A percentile compares a stretch with the other conserved stretches of the same genome.
These are phyloP conservation scores for Nothura maculosa DNA, from an alignment of 2,797 vertebrate genomes.

Conservation along the genomic window DNA sequence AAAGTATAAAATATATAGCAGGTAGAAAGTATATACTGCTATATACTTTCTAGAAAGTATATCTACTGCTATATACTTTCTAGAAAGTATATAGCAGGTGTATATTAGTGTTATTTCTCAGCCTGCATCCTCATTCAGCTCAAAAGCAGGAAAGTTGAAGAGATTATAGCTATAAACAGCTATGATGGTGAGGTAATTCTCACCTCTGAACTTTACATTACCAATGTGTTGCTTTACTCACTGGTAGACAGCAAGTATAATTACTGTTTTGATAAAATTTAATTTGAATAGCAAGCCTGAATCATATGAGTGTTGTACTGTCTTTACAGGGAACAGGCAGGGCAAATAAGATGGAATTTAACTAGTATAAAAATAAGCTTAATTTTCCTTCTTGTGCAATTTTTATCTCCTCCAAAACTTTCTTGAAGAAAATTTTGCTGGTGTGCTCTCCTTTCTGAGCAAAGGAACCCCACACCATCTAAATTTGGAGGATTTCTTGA, in stretches of 20 bases:
- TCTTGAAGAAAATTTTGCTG: neutral
- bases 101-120: neutral
- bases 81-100: neutral
- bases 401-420: neutral
- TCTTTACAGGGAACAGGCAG: neutral
- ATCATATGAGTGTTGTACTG: neutral
- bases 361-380: neutral
- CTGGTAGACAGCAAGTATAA: neutral
- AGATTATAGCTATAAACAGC: rapidly evolving
- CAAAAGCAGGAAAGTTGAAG: neutral
- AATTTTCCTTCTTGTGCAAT: neutral
- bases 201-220: neutral
- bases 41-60: too few relatives aligned
- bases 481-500: neutral
- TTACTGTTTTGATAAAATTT: neutral
- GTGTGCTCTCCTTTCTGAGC: neutral
- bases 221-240: neutral
- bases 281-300: neutral
- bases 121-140: neutral
- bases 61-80: too few relatives aligned
- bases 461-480: neutral
- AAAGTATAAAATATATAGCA: too few relatives aligned
- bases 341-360: neutral
- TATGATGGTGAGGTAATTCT: neutral
- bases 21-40: too few relatives aligned